Evolutionary conservation across 2,888 invertebrate genomes (phyloP).

Genomic region (Eustalomyia histrio): DNA sequence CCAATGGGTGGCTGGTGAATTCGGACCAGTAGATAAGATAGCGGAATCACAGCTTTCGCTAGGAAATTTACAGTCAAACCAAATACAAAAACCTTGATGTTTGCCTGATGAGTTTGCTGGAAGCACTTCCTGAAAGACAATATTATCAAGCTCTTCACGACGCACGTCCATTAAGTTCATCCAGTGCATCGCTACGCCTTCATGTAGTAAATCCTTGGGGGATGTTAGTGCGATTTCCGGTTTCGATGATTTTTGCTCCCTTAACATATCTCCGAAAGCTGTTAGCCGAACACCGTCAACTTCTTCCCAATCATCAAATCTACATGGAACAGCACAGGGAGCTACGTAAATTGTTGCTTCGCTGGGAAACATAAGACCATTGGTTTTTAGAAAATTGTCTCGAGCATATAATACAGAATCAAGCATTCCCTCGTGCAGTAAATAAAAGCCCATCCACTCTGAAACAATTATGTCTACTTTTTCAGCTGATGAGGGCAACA

Average conservation of each 20-base stretch:
- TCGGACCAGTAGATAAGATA: slow-evolving; percentile 89
- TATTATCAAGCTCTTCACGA: slow-evolving; percentile 82
- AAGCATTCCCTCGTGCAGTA: slow-evolving; percentile 97
- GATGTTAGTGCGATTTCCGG: slow-evolving; percentile 83
- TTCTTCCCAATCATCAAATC: slow-evolving; percentile 88
- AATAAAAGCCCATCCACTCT: slow-evolving; percentile 99
- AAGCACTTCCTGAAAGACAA: slow-evolving; percentile 83
- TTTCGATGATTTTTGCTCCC: slow-evolving; percentile 83
- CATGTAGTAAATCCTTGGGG: slow-evolving; percentile 83
- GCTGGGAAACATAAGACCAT: slow-evolving; percentile 88
- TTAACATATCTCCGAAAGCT: slow-evolving; percentile 83
- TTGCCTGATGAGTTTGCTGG: slow-evolving; percentile 80
- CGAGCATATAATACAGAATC: slow-evolving; percentile 92
- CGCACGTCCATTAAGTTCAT: slow-evolving; percentile 84
- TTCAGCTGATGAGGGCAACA: slow-evolving; percentile 81
- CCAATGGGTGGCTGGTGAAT: slow-evolving; percentile 91
- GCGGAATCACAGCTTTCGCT: slow-evolving; percentile 82
- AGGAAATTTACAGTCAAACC: slow-evolving; percentile 90
- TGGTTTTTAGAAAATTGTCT: slow-evolving; percentile 87
- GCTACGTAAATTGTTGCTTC: slow-evolving; percentile 82
- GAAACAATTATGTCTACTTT: slow-evolving; percentile 94
- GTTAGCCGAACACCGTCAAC: slow-evolving; percentile 90
- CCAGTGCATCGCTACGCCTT: slow-evolving; percentile 84
- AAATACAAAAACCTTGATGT: slow-evolving; percentile 88
- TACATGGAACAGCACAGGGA: slow-evolving; percentile 80